Evolutionary conservation across 2,113 vertebrate species (phyloP).

Genomic region (Henicopernis longicauda): DNA sequence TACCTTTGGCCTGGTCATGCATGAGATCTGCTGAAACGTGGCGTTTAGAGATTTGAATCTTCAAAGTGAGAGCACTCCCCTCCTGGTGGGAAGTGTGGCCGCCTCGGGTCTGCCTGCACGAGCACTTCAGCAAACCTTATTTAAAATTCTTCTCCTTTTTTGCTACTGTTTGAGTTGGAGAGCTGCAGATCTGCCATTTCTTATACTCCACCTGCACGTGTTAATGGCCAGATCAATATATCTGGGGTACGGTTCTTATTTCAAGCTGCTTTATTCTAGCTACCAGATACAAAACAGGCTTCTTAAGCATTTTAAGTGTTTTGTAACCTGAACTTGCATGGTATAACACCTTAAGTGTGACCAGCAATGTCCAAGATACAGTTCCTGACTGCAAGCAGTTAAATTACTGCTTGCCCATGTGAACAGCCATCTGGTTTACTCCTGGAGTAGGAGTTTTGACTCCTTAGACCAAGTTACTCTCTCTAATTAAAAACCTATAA

Average conservation of each 20-base stretch:
- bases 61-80: neutral
- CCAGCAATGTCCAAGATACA: neutral
- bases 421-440: neutral
- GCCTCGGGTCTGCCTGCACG: neutral
- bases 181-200: neutral
- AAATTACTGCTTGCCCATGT: neutral
- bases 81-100: neutral
- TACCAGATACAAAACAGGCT: neutral
- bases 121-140: neutral
- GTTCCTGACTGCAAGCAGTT: neutral
- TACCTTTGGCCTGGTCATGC: neutral
- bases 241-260: neutral
- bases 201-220: neutral
- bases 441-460: neutral
- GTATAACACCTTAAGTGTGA: neutral
- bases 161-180: neutral
- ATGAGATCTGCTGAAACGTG: neutral
- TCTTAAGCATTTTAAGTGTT: neutral
- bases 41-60: neutral
- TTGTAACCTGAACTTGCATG: neutral
- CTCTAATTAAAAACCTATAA: slow-evolving; percentile 13
- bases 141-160: neutral
- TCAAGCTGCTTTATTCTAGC: neutral
- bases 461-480: neutral
- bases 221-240: neutral